Conservation (phyloP, 2,888 invertebrate species). For the Lasioglossum villosulum region DNA sequence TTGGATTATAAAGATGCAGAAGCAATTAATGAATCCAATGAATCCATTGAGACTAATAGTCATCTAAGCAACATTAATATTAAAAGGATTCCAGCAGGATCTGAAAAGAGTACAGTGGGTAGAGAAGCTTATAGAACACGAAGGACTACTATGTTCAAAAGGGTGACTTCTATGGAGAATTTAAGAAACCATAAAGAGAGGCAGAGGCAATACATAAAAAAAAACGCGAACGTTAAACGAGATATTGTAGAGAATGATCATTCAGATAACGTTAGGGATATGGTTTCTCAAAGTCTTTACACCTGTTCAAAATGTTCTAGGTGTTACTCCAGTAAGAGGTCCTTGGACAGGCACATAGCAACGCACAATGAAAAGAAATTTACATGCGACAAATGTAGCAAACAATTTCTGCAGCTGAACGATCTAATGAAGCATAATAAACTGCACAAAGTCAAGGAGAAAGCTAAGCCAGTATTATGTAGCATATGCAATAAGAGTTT, state of each 20-base stretch:
- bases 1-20: conserved; percentile 14
- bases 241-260: conserved; percentile 60
- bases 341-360: conserved; percentile 65
- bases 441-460: conserved; percentile 67
- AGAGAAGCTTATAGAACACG: conserved; percentile 69
- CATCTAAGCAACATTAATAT: conserved; percentile 13
- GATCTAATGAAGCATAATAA: conserved; percentile 70
- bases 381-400: conserved; percentile 72
- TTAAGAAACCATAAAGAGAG: conserved; percentile 76
- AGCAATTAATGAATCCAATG: not conserved
- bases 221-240: conserved; percentile 61
- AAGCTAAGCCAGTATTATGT: conserved; percentile 70
- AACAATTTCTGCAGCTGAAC: conserved; percentile 66
- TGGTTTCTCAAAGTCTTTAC: conserved; percentile 46
- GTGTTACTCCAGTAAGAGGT: conserved; percentile 69
- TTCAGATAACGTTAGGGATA: conserved; percentile 31
- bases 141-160: conserved; percentile 74
- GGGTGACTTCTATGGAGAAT: conserved; percentile 79
- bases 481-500: conserved; percentile 79
- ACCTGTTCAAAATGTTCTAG: conserved; percentile 70
- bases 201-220: conserved; percentile 78
- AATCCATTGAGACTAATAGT: conserved; percentile 13
- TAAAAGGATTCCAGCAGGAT: conserved; percentile 41
- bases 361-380: conserved; percentile 67
- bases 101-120: conserved; percentile 52